Base-by-base conservation (phyloP, 2,888 invertebrate species). In the Cetonia aurata region DNA sequence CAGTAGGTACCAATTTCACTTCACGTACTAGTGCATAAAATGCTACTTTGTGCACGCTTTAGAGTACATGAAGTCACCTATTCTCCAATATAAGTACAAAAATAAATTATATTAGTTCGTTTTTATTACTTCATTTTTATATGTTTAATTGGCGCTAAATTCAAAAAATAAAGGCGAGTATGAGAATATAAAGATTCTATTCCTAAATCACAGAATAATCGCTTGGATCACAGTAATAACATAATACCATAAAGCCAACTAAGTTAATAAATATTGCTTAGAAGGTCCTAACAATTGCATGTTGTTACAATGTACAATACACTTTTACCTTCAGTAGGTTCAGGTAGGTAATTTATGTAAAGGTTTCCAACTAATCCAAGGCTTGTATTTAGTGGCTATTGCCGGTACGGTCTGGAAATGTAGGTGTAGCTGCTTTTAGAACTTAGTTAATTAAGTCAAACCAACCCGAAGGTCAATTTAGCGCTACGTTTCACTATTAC, bases 361-460 rank as follows among this genome's bases (percentile, higher is more conserved):
- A 41, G 69, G 41, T 52, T 50, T 44, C 33, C 52, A 69, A 69
- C 52, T 69, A 69, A 60, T 62, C 69, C 59, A 42, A 52, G 42
- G 41, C 50, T 60, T 52, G 53, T 69, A 57, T 52, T 69, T 69
- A 69, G 69, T 52, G 52, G 52, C 52, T 41, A 41, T 52, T 48
- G 60, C 60, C 53, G 50, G 33, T 62, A 33, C 31, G 46, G 69
- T 69, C 33, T 17, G 46, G 52, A 31, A 25, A 44, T 37, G 37
- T 33, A 69, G 69, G 53, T 50, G 69, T 53, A 60, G 31, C 50
- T 8, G 41, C 57, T 52, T 9, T 68, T 72, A 69, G 70, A 74
- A 74, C 73, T 73, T 74, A 67, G 71, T 72, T 74, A 74, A 74
- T 74, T 74, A 74, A 74, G 72, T 74, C 72, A 74, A 74, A 62